Base-by-base conservation (phyloP, 2,888 invertebrate genomes). In the Cheilosia scutellata region DNA sequence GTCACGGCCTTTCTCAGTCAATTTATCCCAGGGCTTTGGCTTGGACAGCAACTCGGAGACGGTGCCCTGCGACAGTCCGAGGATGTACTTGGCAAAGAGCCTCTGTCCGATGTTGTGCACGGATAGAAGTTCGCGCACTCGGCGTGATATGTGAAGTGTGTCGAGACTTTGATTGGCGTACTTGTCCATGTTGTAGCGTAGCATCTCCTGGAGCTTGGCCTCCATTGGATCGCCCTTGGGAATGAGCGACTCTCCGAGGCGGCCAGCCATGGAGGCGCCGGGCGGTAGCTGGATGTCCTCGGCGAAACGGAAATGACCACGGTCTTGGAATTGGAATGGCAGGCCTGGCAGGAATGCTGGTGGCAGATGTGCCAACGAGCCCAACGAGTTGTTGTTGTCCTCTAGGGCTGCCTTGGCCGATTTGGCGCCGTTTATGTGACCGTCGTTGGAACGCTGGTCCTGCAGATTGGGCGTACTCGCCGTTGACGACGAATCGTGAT, bases 11-110 rank as follows among this genome's bases (percentile, higher is more conserved):
- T 99, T 99, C 94, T 99, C 99, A 78, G 99, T 99, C 91, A 99
- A 94, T 93, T 99, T 99, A 94, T 99, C 98, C 99, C 99, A 99
- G 13, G 98, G 98, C 92, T 99, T 99, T 72, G 99, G 99, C 92
- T 99, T 99, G 89, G 99, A 99, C 87, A 99, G 94, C 90, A 99
- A 94, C 93, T 99, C 99, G 88, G 98, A 98, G 60, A 99, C 99
- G 29, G 99, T 99, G 82, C 99, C 99, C 93, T 99, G 99, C 87
- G 96, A 98, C 87, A 98, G 93, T 0, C 99, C 99, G 89, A 99
- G 95, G 63, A 99, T 98, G 93, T 99, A 99, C 92, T 99, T 99
- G 89, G 99, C 99, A 93, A 99, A 99, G 89, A 99, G 94, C 86
- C 99, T 95, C 93, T 99, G 99, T 3, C 99, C 99, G 89, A 99